A percentile compares a stretch with the other conserved stretches of the same genome.
phyloP scores from a whole-genome alignment of 2,113 vertebrate genomes.

The Platichthys flesus region DNA sequence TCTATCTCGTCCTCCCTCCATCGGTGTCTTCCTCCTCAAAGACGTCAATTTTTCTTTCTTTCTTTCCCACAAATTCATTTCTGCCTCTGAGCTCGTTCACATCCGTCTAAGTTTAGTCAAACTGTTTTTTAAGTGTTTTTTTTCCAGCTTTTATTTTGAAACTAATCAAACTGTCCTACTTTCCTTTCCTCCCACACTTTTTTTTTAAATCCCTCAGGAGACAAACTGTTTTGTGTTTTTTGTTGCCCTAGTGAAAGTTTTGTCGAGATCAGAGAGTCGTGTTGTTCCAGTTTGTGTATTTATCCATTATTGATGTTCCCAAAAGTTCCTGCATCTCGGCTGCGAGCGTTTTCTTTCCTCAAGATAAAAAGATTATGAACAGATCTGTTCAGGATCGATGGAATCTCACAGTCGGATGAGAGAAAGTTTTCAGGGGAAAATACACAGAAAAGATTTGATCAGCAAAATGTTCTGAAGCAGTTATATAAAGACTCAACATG shows the following conservation, averaged over 20 bases:
- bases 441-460: conserved; percentile 4
- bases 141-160: conserved; percentile 3
- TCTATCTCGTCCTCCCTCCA: too few species aligned
- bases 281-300: conserved; percentile 30
- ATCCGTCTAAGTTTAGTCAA: too few species aligned
- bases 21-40: too few species aligned
- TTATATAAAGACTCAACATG: too few species aligned
- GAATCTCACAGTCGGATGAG: conserved; percentile 57
- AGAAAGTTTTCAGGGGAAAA: conserved; percentile 24
- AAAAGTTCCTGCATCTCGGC: conserved; percentile 57
- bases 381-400: conserved; percentile 65
- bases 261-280: conserved; percentile 26
- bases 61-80: too few species aligned
- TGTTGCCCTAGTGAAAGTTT: conserved; percentile 45
- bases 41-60: too few species aligned
- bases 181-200: background rate
- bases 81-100: too few species aligned
- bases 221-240: background rate
- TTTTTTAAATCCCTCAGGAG: background rate
- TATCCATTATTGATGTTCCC: conserved; percentile 67
- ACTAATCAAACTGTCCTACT: background rate
- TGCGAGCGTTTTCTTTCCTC: conserved; percentile 26
- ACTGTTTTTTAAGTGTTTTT: background rate
- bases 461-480: background rate
- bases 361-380: conserved; percentile 72